phyloP scores from a whole-genome alignment of 64 coral and sea anemone species.

The Porites australiensis region DNA sequence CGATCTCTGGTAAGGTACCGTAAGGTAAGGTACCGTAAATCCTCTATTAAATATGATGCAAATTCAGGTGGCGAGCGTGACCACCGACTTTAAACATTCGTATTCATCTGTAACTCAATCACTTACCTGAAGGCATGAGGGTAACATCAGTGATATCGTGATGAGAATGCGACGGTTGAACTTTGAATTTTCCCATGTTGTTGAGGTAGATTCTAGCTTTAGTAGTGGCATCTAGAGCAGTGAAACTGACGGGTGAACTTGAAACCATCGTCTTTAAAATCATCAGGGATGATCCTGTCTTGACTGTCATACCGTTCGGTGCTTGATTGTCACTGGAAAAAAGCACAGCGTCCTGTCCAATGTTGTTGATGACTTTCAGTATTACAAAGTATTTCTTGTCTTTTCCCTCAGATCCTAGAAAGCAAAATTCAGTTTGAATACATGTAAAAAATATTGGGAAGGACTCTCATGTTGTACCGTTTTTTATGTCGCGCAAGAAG shows the following conservation, averaged over 20 bases:
- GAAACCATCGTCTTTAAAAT: slow-evolving; percentile 33
- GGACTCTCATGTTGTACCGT: background rate
- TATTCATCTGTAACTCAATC: background rate
- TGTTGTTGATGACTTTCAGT: slow-evolving; percentile 47
- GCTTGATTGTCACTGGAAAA: slow-evolving; percentile 53
- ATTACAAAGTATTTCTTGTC: slow-evolving; percentile 53
- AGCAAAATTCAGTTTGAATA: background rate
- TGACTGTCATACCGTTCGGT: slow-evolving; percentile 55
- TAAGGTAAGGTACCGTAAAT: too few relatives aligned
- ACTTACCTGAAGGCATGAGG: slow-evolving; percentile 39
- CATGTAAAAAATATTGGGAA: background rate
- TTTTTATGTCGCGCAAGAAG: background rate
- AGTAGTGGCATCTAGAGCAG: slow-evolving; percentile 13
- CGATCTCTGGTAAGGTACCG: too few relatives aligned
- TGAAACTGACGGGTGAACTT: background rate
- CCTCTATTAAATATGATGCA: too few relatives aligned
- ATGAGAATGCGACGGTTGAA: slow-evolving; percentile 31
- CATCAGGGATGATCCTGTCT: background rate
- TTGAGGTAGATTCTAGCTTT: slow-evolving; percentile 31
- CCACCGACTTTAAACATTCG: too few relatives aligned
- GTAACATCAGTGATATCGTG: slow-evolving; percentile 25
- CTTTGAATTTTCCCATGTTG: slow-evolving; percentile 44
- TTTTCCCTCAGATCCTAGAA: slow-evolving; percentile 60
- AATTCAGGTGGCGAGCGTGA: too few relatives aligned
- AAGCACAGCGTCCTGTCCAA: slow-evolving; percentile 14